Evolutionary conservation across 2,113 vertebrate genomes (phyloP).

Genomic region (Nicator chloris): DNA sequence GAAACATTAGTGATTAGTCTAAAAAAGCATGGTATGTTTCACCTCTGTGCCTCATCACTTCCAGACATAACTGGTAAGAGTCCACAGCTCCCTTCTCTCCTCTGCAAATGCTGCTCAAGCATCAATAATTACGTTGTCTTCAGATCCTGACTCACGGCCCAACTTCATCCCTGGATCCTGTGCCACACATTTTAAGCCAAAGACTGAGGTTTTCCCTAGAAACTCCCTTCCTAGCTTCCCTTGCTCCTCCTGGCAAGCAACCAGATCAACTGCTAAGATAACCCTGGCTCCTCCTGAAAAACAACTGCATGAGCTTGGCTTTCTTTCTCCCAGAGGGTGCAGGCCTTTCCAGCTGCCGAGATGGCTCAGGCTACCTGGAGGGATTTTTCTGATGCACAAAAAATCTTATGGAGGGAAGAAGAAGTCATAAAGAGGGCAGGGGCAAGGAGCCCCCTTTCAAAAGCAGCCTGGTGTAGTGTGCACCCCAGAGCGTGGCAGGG

Average conservation of each 20-base stretch:
- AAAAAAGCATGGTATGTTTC: not conserved
- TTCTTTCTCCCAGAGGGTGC: not conserved
- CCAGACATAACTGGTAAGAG: not conserved
- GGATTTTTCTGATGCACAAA: not conserved
- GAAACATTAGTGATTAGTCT: not conserved
- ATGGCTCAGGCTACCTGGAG: not conserved
- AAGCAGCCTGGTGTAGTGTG: not conserved
- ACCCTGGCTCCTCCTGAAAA: not conserved
- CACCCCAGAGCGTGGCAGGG: rapidly evolving
- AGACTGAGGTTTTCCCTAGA: not conserved
- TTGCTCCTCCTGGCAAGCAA: not conserved
- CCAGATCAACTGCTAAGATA: not conserved
- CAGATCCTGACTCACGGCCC: not conserved
- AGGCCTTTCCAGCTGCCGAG: not conserved
- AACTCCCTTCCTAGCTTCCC: not conserved
- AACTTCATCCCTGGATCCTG: not conserved
- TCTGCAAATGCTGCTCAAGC: not conserved
- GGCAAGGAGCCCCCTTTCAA: not conserved
- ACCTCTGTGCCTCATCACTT: not conserved
- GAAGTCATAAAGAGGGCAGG: not conserved
- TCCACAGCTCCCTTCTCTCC: not conserved
- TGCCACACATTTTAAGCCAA: not conserved
- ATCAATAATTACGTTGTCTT: not conserved
- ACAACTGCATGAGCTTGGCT: not conserved
- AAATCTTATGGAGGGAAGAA: not conserved